Conservation (phyloP, 2,888 invertebrate species). For the Pammene fasciana region DNA sequence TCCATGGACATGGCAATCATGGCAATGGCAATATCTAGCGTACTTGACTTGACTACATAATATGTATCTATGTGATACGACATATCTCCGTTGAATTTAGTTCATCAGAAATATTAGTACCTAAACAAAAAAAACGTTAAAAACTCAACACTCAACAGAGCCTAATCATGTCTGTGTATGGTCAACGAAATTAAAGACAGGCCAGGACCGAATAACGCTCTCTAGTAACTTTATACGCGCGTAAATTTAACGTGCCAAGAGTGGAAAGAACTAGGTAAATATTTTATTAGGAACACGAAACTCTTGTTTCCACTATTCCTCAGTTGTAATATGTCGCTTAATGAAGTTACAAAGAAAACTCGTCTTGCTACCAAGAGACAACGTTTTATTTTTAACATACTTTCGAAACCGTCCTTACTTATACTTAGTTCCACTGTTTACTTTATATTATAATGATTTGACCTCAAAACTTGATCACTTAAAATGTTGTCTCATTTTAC, state of each 20-base stretch:
- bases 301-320: slow-evolving; percentile 1
- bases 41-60: no score
- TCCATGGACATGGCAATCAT: no score
- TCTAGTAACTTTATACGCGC: slow-evolving; percentile 37
- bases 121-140: no score
- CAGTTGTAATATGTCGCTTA: slow-evolving; percentile 9
- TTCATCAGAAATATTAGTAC: no score
- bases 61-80: no score
- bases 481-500: no score
- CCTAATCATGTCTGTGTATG: slow-evolving; percentile 49
- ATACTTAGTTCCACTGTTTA: neutral
- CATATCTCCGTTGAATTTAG: no score
- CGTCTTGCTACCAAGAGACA: neutral
- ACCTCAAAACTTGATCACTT: no score
- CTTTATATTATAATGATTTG: no score
- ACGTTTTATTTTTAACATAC: neutral
- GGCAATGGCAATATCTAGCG: no score
- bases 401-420: neutral
- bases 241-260: slow-evolving; percentile 26
- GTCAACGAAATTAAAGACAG: slow-evolving; percentile 52
- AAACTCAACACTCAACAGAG: slow-evolving; percentile 30
- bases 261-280: slow-evolving; percentile 27
- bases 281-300: slow-evolving; percentile 11
- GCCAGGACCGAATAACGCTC: slow-evolving; percentile 43
- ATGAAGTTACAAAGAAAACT: neutral